These are phyloP conservation scores for Drosophila kambysellisi DNA, from an alignment of 2,888 invertebrate species.

Conservation along the genomic window DNA sequence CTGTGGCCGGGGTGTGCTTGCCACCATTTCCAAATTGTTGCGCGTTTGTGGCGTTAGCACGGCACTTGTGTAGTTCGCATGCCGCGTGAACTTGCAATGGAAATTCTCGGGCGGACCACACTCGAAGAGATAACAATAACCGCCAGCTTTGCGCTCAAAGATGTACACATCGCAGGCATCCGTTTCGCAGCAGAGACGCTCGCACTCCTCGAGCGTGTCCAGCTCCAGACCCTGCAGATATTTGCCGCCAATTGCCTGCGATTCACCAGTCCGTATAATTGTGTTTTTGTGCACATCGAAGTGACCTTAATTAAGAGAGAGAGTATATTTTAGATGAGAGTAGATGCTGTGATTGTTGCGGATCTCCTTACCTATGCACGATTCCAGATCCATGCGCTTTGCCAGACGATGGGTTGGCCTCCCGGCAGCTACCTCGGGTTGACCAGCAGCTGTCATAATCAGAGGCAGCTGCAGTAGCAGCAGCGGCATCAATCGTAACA, in stretches of 20 bases:
- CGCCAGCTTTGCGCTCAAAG: conserved; percentile 93
- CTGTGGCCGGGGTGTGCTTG: conserved; percentile 74
- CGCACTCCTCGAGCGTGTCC: conserved; percentile 92
- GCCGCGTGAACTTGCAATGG: conserved; percentile 96
- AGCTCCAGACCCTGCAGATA: conserved; percentile 94
- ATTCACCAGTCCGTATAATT: conserved; percentile 96
- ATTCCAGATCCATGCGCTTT: conserved; percentile 84
- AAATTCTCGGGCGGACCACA: conserved; percentile 96
- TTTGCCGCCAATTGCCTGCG: conserved; percentile 94
- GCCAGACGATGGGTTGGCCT: conserved; percentile 70
- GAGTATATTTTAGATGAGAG: neutral
- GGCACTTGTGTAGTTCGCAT: conserved; percentile 94
- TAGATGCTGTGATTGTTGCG: too few relatives aligned
- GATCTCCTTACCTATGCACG: conserved; percentile 81
- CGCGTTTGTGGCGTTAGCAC: conserved; percentile 89
- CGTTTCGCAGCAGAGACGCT: conserved; percentile 94
- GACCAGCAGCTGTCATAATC: conserved; percentile 52
- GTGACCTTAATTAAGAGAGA: conserved; percentile 72
- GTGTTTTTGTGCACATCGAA: conserved; percentile 95
- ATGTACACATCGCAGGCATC: conserved; percentile 95
- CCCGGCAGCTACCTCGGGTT: conserved; percentile 52
- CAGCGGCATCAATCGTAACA: conserved; percentile 39
- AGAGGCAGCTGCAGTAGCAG: conserved; percentile 36
- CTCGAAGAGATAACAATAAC: conserved; percentile 96
- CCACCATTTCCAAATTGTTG: conserved; percentile 51